Evolutionary conservation across 2,888 invertebrate genomes (phyloP), one percentile per base, ranked within the genome.

Genomic region (Leucophenga maculata): DNA sequence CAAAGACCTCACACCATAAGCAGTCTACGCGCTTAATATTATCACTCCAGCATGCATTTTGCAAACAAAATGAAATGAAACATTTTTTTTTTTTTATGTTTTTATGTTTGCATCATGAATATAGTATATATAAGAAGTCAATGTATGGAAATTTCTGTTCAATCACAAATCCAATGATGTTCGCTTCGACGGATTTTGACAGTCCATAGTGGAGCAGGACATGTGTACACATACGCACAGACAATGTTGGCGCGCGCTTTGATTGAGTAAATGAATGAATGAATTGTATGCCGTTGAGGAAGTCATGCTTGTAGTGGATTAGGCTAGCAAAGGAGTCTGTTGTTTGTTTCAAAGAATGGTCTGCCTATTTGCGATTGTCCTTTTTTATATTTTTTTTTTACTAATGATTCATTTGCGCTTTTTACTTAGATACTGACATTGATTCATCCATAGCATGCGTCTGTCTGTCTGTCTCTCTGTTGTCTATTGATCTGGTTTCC

Each of bases 161-260:
- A 81, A 80, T 82, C 78, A 79, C 80, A 86, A 86, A 85, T 86
- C 82, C 84, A 85, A 85, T 87, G 86, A 86, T 86, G 86, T 87
- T 82, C 86, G 86, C 85, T 83, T 85, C 77, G 85, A 83, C 82
- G 85, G 80, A 86, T 87, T 84, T 85, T 86, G 83, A 86, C 86
- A 86, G 85, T 84, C 83, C 78, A 16, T n/a, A 50, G 11, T 39
- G 39, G 11, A 74, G 73, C 74, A 73, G 32, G 46, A 48, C 11
- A 48, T 18, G 8, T 31, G 18, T 68, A 62, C 31, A 46, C 16
- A 22, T 50, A 26, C 52, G 65, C 57, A 48, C 18, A 48, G 22
- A 16, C 39, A 6, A 39, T 14, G 55, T 18, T 20, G 57, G 39
- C 44, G 26, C 32, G 31, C 46, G 46, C 48, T 64, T 64, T 64